A percentile compares a stretch with the other conserved stretches of the same genome.
These are phyloP conservation scores for Heterochromis multidens DNA, from an alignment of 2,113 vertebrate genomes.

Conservation along the genomic window DNA sequence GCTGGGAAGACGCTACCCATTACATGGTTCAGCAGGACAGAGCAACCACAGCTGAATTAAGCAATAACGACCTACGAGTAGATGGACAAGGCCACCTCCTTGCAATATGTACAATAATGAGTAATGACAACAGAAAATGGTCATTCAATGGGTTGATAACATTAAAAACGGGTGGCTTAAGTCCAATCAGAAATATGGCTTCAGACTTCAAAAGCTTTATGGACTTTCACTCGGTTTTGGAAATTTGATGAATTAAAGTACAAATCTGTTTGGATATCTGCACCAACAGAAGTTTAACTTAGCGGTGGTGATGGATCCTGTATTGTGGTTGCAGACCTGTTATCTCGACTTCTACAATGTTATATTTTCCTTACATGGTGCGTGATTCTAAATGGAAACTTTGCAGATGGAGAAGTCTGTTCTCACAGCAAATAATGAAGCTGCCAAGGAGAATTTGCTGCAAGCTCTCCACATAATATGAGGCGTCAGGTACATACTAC, in stretches of 20 bases:
- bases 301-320: not conserved
- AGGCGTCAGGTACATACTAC: not conserved
- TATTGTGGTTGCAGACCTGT: not conserved
- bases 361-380: not conserved
- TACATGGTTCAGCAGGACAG: not conserved
- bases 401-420: not conserved
- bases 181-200: not conserved
- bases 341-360: not conserved
- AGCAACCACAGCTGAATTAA: not conserved
- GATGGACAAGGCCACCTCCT: not conserved
- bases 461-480: not conserved
- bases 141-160: no score
- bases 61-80: not conserved
- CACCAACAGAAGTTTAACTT: not conserved
- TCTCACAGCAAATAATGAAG: not conserved
- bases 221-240: not conserved
- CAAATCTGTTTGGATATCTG: not conserved
- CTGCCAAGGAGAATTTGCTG: not conserved
- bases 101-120: no score
- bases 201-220: not conserved
- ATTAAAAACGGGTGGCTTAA: no score
- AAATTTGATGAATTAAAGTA: not conserved
- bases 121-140: no score
- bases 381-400: not conserved
- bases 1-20: not conserved